Base-by-base conservation (phyloP, 2,797 vertebrate species). In the Menidia menidia region DNA sequence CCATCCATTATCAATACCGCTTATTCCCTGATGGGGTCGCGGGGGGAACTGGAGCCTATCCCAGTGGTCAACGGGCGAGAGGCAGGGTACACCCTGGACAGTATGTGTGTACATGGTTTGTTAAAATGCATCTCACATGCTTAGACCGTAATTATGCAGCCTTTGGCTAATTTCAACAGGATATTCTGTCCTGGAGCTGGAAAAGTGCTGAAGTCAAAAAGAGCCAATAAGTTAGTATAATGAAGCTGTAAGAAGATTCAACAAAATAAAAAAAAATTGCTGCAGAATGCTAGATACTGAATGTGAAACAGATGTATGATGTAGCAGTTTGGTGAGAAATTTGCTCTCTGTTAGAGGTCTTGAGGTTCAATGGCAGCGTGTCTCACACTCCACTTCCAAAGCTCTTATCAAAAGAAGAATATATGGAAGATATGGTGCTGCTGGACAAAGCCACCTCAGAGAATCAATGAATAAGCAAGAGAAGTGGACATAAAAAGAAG, bases 301-400 rank as follows among this genome's bases (percentile, higher is more conserved):
- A 42, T 78, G 68, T 81, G 71, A 78, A 85, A 84, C 60, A 81
- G 82, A 85, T 82, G 73, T 67, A 75, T 85, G 78, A 78, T 72
- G 72, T 54, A 80, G 68, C 60, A 75, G 70, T 83, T 78, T 71
- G 74, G 64, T 69, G 73, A 10, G 18, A 25, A 19, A 11, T 10
- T 39, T 50, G 59, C 63, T 18, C 9, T 16, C 4, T 67, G 8
- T 35, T 48, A 70, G 43, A 77, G 45, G 42, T 78, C 53, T 65
- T 31, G 61, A 45, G 30, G 45, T 55, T 47, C 2, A 25, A 41
- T 31, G 33, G 57, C 55, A 72, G 1, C 19, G 0, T 64, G 66
- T 33, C 8, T 41, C 25, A 61, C 5, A n/a, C 48, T 58, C 16
- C 47, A 32, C 15, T 25, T 16, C 42, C n/a, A 54, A n/a, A 47